Evolutionary conservation across 1,140 invertebrate species (phyloP), one percentile per base, ranked within the genome.

Genomic region (Rhizoglyphus robini): DNA sequence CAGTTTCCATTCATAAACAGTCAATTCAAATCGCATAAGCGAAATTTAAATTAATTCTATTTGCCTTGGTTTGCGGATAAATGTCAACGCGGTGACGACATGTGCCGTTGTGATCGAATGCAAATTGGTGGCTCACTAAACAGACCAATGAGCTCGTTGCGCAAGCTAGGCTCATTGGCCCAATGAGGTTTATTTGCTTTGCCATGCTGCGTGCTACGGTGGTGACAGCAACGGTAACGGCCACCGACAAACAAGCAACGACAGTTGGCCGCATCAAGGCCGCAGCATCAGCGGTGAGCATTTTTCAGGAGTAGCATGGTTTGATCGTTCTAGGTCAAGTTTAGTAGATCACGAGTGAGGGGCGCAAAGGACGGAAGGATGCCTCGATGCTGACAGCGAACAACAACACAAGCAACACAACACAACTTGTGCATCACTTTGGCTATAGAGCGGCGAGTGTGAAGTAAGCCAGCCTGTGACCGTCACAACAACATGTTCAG

Each of bases 311-410:
- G 15, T 23, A 46, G 41, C n/a, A n/a, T n/a, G n/a, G n/a, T n/a
- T n/a, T n/a, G n/a, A n/a, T n/a, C n/a, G n/a, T 54, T 54, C 8
- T 54, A 54, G 51, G 51, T 54, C 51, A 54, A 54, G 51, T 54
- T 54, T 54, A 54, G 51, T 20, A 15, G 51, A 54, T 54, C 51
- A 54, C 8, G 8, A 20, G 20, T 27, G 51, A 5, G 20, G 23
- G 23, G 20, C 8, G 8, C 8, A 27, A 32, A 32, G 31, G 51
- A 46, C 41, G 51, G 51, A 54, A 25, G 51, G 51, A 54, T 54
- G 51, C 8, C 8, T 11, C n/a, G n/a, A n/a, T n/a, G n/a, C n/a
- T n/a, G n/a, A n/a, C n/a, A n/a, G n/a, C n/a, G n/a, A n/a, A n/a
- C n/a, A n/a, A n/a, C n/a, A n/a, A n/a, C n/a, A n/a, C n/a, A n/a